These are phyloP conservation scores for Triplophysa yarkandensis DNA, from an alignment of 2,797 vertebrate species.

Conservation along the genomic window DNA sequence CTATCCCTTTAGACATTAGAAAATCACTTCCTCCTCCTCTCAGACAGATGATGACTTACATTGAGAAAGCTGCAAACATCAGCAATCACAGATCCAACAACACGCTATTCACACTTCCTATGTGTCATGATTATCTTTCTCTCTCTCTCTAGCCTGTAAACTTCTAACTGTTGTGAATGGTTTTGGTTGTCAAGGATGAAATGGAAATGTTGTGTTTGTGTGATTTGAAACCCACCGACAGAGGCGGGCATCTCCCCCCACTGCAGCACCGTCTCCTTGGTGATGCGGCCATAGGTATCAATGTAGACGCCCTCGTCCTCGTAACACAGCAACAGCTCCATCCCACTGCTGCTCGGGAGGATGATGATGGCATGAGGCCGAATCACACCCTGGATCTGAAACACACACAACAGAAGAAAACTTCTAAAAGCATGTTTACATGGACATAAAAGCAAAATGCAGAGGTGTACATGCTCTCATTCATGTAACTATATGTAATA, in stretches of 20 bases:
- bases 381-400: constrained; percentile 86
- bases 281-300: constrained; percentile 91
- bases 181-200: neutral
- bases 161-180: neutral
- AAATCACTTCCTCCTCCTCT: too few relatives aligned
- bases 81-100: neutral
- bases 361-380: constrained; percentile 91
- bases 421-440: too few relatives aligned
- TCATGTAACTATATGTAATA: too few relatives aligned
- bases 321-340: constrained; percentile 91
- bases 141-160: neutral
- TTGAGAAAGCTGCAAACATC: too few relatives aligned
- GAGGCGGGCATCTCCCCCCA: constrained; percentile 95
- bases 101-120: too few relatives aligned
- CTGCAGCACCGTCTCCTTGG: constrained; percentile 90
- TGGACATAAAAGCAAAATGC: too few relatives aligned
- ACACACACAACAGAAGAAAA: constrained; percentile 13
- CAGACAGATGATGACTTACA: too few relatives aligned
- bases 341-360: constrained; percentile 87
- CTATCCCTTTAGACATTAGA: neutral
- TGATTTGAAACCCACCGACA: constrained; percentile 76
- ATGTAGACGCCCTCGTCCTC: constrained; percentile 91
- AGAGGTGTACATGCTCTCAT: too few relatives aligned
- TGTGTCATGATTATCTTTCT: too few relatives aligned
- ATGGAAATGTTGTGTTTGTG: neutral